Conservation (phyloP, 2,888 invertebrate species). For the Ptychoptera albimana region DNA sequence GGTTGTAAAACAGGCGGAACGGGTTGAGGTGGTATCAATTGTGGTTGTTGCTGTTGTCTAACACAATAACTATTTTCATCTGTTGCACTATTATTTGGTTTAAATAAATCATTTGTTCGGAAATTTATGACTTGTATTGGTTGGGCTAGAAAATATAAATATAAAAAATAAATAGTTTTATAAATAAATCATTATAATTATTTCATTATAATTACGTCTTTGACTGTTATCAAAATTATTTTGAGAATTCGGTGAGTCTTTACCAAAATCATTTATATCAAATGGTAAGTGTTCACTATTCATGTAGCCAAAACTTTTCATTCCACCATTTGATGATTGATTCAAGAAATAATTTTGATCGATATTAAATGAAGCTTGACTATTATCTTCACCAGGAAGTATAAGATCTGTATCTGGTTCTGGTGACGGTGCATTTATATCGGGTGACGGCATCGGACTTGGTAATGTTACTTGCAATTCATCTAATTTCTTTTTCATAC, state of each 20-base stretch:
- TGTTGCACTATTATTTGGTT: conserved; percentile 25
- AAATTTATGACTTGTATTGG: conserved; percentile 41
- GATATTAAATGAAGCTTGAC: neutral
- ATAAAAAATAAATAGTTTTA: conserved; percentile 2
- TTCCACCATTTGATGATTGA: conserved; percentile 35
- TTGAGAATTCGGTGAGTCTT: conserved; percentile 15
- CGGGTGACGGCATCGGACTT: conserved; percentile 43
- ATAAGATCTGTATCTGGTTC: conserved; percentile 71
- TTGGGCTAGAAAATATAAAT: conserved; percentile 31
- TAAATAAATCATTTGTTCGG: conserved; percentile 23
- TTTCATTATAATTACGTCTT: neutral
- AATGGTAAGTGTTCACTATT: conserved; percentile 38
- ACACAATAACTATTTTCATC: conserved; percentile 28
- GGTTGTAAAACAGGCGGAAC: conserved; percentile 15
- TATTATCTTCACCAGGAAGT: conserved; percentile 39
- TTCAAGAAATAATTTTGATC: neutral
- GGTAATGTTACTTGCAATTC: conserved; percentile 59
- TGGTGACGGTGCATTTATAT: conserved; percentile 55
- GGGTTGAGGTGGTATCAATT: conserved; percentile 13
- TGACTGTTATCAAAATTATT: conserved; percentile 2
- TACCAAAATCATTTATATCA: conserved; percentile 32
- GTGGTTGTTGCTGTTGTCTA: conserved; percentile 25
- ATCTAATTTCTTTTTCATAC: conserved; percentile 69
- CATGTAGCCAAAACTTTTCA: conserved; percentile 40
- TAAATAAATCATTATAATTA: neutral